Evolutionary conservation across 2,888 invertebrate species (phyloP).

Genomic region (Oxystoma pomonae): DNA sequence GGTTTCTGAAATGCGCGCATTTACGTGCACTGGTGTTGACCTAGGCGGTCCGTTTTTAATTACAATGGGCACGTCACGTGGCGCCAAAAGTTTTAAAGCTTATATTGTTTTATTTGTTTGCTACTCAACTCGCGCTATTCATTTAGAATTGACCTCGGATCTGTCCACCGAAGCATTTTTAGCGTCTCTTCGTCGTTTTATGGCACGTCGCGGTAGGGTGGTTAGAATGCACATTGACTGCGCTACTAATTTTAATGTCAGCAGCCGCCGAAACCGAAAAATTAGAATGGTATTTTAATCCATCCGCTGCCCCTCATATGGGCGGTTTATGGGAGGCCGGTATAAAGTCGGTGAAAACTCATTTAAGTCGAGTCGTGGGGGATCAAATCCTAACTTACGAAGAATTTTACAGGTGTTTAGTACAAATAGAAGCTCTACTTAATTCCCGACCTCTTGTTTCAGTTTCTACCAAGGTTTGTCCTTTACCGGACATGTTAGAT

Average conservation of each 20-base stretch:
- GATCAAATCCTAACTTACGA: neutral
- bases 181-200: neutral
- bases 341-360: neutral
- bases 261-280: neutral
- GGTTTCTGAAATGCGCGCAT: neutral
- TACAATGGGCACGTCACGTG: neutral
- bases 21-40: neutral
- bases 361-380: neutral
- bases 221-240: neutral
- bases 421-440: neutral
- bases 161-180: neutral
- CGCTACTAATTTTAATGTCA: neutral
- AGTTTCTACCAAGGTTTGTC: no score
- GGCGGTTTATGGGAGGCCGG: neutral
- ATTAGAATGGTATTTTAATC: neutral
- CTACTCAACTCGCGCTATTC: neutral
- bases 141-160: neutral
- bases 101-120: neutral
- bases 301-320: neutral
- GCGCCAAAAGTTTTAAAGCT: neutral
- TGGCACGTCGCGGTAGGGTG: neutral
- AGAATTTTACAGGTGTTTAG: neutral
- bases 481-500: no score
- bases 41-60: neutral
- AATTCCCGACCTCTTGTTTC: neutral